Conservation (phyloP, 2,888 invertebrate genomes). For the Mythimna pallens region DNA sequence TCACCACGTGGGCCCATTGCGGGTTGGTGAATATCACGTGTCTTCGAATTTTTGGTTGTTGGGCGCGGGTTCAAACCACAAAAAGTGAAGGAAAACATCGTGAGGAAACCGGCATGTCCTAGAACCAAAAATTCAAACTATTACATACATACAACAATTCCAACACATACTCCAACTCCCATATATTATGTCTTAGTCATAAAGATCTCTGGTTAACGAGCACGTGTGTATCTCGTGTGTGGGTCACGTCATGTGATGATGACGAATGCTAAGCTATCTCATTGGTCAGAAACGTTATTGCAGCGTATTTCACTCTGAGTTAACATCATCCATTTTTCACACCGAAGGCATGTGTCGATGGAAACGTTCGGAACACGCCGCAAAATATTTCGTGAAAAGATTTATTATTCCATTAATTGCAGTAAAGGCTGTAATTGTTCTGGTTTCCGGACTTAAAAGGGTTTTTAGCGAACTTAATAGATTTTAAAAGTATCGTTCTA, state of each 20-base stretch:
- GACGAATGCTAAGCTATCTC: conserved; percentile 72
- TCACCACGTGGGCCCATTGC: too few relatives aligned
- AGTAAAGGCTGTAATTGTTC: conserved; percentile 31
- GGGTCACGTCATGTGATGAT: conserved; percentile 70
- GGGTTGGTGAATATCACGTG: too few relatives aligned
- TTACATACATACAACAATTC: too few relatives aligned
- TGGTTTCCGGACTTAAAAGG: conserved; percentile 20
- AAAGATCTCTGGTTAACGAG: conserved; percentile 4
- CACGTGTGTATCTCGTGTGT: conserved; percentile 59
- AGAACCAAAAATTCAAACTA: too few relatives aligned
- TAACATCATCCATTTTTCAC: conserved; percentile 66
- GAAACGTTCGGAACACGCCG: conserved; percentile 38
- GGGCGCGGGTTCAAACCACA: too few relatives aligned
- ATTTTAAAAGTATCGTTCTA: conserved; percentile 29
- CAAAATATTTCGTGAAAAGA: conserved; percentile 49
- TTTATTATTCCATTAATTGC: conserved; percentile 52
- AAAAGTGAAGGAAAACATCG: too few relatives aligned
- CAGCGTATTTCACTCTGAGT: conserved; percentile 53
- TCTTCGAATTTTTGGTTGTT: too few relatives aligned
- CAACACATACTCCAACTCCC: background rate
- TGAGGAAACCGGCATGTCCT: too few relatives aligned
- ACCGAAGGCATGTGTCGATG: conserved; percentile 57
- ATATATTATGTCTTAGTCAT: background rate
- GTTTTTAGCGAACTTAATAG: conserved; percentile 20
- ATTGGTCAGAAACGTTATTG: conserved; percentile 63